Conservation (phyloP, 2,888 invertebrate species). For the Amphipoea oculea region DNA sequence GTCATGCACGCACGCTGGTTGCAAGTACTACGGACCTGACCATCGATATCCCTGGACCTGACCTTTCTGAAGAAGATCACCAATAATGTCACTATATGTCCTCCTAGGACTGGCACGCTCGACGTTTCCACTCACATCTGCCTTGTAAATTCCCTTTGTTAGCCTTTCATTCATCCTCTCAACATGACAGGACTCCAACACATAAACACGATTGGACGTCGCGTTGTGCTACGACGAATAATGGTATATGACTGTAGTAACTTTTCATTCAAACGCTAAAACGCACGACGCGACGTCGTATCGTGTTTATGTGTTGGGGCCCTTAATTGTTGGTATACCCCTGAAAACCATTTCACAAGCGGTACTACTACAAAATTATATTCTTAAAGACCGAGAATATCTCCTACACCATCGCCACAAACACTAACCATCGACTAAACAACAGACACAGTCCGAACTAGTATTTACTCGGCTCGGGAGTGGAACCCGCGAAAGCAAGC, state of each 20-base stretch:
- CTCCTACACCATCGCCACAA: neutral
- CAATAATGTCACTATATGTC: no score
- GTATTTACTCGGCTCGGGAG: slow-evolving; percentile 53
- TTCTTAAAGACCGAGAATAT: neutral
- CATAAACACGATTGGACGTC: no score
- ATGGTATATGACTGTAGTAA: no score
- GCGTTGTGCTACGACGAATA: no score
- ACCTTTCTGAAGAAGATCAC: neutral
- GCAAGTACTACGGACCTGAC: neutral
- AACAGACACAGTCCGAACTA: slow-evolving; percentile 25
- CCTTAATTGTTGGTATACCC: neutral
- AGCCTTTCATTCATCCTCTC: neutral
- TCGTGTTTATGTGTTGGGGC: no score
- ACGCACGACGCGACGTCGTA: no score
- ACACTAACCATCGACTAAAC: slow-evolving; percentile 14
- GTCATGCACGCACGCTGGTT: neutral
- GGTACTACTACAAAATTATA: neutral
- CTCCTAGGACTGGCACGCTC: no score
- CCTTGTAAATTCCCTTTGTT: no score
- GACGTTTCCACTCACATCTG: no score
- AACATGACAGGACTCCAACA: neutral
- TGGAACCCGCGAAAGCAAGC: slow-evolving; percentile 69
- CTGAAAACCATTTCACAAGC: neutral
- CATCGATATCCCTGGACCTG: no score
- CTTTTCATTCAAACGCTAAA: no score